Evolutionary conservation across 2,113 vertebrate species (phyloP), one percentile per base, ranked within the genome.

Genomic region (Barbus barbus): DNA sequence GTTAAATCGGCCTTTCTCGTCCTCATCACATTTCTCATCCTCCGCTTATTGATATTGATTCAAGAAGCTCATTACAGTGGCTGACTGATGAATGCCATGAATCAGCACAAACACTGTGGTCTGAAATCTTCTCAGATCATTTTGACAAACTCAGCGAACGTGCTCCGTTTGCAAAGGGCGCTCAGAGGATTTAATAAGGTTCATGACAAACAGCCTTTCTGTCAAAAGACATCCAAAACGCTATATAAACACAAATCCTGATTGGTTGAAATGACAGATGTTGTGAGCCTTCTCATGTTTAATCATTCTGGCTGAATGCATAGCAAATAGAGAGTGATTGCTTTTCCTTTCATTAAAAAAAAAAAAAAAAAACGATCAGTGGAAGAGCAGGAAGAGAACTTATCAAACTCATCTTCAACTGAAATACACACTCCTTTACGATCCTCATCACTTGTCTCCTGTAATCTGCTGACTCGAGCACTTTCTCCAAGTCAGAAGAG

Each of bases 21-120:
- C 86, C 79, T 87, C 86, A 84, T 85, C 83, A 72, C 83, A 48
- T 82, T 78, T 84, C 83, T 84, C 53, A 77, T 72, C 31, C 83
- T 63, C 78, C 2, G 78, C 81, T 84, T 72, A 87, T 83, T 87
- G 86, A 82, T 87, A 81, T 81, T 82, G 86, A 85, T 71, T 87
- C 78, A 72, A 85, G 80, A 78, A 87, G 73, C 86, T 83, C 79
- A 77, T 85, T 82, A 87, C 83, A 58, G 56, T 71, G 73, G 33
- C 73, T 24, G 31, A 73, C 73, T 81, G 86, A 85, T 78, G 81
- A 83, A 74, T 20, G 79, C 79, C 26, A 61, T 71, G 78, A 46
- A 85, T 85, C 86, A 53, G 65, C 74, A 87, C 83, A 60, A 78
- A 72, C 38, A 41, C 20, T 22, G 18, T 69, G 79, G 24, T 61